Conservation (phyloP, 2,113 vertebrate genomes). For the Pelobates fuscus region DNA sequence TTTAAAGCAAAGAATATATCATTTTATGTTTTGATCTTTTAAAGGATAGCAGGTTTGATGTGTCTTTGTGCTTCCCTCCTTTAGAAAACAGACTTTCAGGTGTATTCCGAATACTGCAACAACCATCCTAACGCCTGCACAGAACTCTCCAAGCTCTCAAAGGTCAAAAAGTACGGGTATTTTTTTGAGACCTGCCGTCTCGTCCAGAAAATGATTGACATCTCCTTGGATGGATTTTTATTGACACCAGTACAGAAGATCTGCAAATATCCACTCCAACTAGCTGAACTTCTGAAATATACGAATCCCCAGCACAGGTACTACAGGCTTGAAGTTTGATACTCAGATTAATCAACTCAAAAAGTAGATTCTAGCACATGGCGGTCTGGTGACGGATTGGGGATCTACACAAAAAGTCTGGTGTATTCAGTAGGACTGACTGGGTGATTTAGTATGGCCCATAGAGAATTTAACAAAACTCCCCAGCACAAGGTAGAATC, state of each 20-base stretch:
- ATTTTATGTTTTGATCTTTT: too few relatives aligned
- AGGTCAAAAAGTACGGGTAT: conserved; percentile 91
- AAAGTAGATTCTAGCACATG: too few relatives aligned
- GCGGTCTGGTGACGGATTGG: too few relatives aligned
- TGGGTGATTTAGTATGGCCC: too few relatives aligned
- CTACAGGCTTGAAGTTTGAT: too few relatives aligned
- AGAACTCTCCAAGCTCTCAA: conserved; percentile 88
- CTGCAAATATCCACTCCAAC: conserved; percentile 94
- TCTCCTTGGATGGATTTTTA: conserved; percentile 92
- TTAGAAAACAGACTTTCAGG: conserved; percentile 95
- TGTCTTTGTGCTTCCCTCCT: neutral
- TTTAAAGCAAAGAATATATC: too few relatives aligned
- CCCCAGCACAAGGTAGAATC: too few relatives aligned
- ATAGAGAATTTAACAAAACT: too few relatives aligned
- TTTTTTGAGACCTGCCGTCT: conserved; percentile 96
- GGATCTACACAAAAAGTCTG: too few relatives aligned
- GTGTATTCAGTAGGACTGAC: too few relatives aligned
- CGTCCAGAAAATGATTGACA: conserved; percentile 95
- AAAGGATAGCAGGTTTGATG: too few relatives aligned
- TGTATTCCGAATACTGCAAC: conserved; percentile 97
- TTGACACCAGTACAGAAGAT: conserved; percentile 96
- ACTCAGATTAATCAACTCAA: too few relatives aligned
- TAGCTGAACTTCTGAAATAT: conserved; percentile 94
- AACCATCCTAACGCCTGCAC: conserved; percentile 92
- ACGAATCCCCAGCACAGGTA: conserved; percentile 93